Evolutionary conservation across 2,888 invertebrate genomes (phyloP).

Genomic region (Mythimna lalbum): DNA sequence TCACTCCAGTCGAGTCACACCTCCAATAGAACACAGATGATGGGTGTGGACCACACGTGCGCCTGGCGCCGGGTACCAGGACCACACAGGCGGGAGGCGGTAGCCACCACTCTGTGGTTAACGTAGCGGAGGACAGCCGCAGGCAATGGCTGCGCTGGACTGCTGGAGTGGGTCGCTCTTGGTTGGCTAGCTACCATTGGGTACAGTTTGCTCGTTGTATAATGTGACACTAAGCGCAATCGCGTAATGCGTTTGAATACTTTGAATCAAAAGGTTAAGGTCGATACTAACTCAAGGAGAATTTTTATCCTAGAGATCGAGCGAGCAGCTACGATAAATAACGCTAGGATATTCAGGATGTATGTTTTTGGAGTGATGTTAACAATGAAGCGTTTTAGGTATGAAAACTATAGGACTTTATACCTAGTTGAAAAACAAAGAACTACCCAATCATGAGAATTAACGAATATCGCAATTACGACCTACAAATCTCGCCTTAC

Average conservation of each 20-base stretch:
- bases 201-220: not conserved
- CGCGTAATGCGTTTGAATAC: no score
- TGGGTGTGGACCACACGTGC: constrained; percentile 67
- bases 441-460: no score
- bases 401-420: no score
- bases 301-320: not conserved
- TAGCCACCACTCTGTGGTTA: constrained; percentile 74
- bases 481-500: no score
- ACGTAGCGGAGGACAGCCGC: constrained; percentile 61
- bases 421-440: no score
- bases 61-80: constrained; percentile 73
- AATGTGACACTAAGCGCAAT: not conserved
- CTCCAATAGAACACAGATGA: constrained; percentile 35
- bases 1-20: constrained; percentile 33
- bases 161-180: constrained; percentile 28
- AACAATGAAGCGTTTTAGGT: no score
- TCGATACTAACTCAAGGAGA: not conserved
- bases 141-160: constrained; percentile 50
- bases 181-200: constrained; percentile 7
- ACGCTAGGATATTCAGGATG: not conserved
- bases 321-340: not conserved
- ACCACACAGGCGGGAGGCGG: constrained; percentile 82
- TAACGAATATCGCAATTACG: no score
- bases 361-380: no score
- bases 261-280: no score